Base-by-base conservation (phyloP, 2,113 vertebrate genomes). In the Scopus umbretta region DNA sequence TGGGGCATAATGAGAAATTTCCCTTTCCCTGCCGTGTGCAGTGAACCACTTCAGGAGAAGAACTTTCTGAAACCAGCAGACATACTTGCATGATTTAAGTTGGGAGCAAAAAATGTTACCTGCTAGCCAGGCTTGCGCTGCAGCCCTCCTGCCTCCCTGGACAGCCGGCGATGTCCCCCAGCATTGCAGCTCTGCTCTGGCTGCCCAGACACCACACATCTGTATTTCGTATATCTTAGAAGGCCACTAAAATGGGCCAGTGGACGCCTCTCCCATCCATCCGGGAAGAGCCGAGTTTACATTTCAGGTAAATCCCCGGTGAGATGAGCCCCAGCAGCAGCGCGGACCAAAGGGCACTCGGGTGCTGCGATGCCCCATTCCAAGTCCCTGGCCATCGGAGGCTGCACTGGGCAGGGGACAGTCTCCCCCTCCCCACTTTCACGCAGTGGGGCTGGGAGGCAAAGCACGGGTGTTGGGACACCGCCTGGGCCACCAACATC, bases 21-120 rank as follows among this genome's bases (percentile, higher is more conserved):
- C 63, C 36, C 8, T 59, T 59, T 62, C 62, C 66, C 32, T 1
- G 0, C 36, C 5, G 0, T 9, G 23, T 2, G 7, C 71, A 22
- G 30, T 4, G 30, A 89, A 13, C 8, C 8, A 3, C 10, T 58
- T 2, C 7, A 55, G 43, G 70, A 78, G 25, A 17, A n/a, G 61
- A 95, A 43, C 12, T 7, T 2, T 4, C 5, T 14, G 6, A 40
- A 74, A 53, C 7, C 52, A 53, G 42, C 12, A 49, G 61, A 10
- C 5, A 5, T 3, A 11, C 6, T 49, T 29, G 30, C 10, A 4
- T 71, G 38, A 3, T 82, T 78, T 14, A 15, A 79, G 32, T 10
- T 15, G 66, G 50, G 42, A 79, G 42, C 6, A 47, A 55, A 90
- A 90, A 4, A 0, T 1, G 0, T 36, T 16, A 4, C 73, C 78